Conservation (phyloP, 2,113 vertebrate species). For the Vireo altiloquus region DNA sequence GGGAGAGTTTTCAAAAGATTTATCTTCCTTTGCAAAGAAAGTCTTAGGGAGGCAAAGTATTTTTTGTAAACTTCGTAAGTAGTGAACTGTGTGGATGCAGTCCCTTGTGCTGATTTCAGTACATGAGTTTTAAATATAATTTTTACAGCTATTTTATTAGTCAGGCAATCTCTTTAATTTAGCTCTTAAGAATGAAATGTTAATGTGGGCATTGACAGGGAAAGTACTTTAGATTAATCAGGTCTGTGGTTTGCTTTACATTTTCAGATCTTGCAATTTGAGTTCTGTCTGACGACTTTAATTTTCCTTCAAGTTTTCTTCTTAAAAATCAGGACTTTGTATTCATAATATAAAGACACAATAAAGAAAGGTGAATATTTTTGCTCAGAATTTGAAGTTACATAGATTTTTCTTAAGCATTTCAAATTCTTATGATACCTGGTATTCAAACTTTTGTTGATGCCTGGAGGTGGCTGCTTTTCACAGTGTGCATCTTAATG, state of each 20-base stretch:
- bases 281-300: neutral
- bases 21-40: neutral
- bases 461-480: neutral
- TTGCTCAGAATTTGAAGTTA: neutral
- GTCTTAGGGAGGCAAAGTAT: neutral
- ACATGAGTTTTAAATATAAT: neutral
- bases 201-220: neutral
- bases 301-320: neutral
- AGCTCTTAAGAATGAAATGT: neutral
- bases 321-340: neutral
- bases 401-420: accelerated
- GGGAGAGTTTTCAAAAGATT: neutral
- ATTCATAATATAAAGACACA: neutral
- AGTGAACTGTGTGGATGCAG: neutral
- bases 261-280: neutral
- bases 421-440: neutral
- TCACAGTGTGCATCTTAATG: accelerated
- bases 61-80: neutral
- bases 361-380: neutral
- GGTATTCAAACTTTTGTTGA: neutral
- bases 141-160: neutral
- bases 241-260: neutral
- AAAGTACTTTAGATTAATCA: neutral
- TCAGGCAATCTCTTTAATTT: neutral
- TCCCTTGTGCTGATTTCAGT: neutral